These are phyloP conservation scores for Notodonta dromedarius DNA, from an alignment of 2,888 invertebrate species.

Conservation along the genomic window DNA sequence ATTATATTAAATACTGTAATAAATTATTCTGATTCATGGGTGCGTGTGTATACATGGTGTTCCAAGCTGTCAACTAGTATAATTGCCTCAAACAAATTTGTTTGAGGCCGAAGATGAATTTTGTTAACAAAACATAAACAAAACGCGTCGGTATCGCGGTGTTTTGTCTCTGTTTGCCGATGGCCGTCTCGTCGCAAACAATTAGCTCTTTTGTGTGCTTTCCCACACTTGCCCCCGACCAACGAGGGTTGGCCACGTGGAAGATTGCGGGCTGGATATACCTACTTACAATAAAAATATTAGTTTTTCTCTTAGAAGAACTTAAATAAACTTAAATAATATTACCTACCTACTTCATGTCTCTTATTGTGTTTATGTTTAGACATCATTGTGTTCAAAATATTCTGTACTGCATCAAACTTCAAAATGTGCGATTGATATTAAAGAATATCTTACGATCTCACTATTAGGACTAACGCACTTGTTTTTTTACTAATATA, in stretches of 20 bases:
- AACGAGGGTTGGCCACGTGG: conserved; percentile 43
- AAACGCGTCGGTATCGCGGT: conserved; percentile 35
- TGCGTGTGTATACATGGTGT: neutral
- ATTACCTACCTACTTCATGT: no score
- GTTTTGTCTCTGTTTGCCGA: conserved; percentile 58
- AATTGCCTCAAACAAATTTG: conserved; percentile 16
- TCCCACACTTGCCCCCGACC: conserved; percentile 54
- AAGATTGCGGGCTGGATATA: conserved; percentile 34
- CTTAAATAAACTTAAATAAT: no score
- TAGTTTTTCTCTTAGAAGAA: no score
- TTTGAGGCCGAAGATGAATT: conserved; percentile 40
- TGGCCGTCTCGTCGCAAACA: conserved; percentile 62
- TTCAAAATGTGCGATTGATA: no score
- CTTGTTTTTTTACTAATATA: no score
- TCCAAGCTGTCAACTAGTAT: conserved; percentile 25
- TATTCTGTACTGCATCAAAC: no score
- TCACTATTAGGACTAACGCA: no score
- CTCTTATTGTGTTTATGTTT: no score
- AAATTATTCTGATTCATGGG: neutral
- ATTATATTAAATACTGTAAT: neutral
- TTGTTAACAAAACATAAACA: conserved; percentile 60
- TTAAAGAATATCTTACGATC: no score
- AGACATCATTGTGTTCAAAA: no score
- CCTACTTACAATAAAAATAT: no score
- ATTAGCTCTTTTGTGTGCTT: conserved; percentile 71